Conservation (phyloP, 1,140 invertebrate genomes). For the Ostrea edulis region DNA sequence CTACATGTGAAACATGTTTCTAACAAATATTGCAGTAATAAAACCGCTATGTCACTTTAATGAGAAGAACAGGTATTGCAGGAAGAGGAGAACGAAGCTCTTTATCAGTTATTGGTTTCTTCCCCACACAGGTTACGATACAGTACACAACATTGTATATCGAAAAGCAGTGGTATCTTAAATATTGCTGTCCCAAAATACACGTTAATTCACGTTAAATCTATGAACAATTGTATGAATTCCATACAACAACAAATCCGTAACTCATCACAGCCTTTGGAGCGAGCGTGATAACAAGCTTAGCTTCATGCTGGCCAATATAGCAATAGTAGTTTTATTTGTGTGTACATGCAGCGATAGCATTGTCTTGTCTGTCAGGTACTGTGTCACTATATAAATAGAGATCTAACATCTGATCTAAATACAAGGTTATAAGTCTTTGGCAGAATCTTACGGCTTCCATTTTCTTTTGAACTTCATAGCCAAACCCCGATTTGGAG, state of each 20-base stretch:
- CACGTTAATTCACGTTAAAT: background rate
- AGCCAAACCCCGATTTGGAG: slow-evolving; percentile 65
- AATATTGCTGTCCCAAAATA: background rate
- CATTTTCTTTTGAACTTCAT: slow-evolving; percentile 67
- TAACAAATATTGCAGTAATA: background rate
- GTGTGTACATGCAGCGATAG: background rate
- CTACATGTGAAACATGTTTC: background rate
- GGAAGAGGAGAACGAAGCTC: background rate
- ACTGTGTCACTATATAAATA: background rate
- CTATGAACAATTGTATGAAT: background rate
- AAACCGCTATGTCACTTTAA: background rate
- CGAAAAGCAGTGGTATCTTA: background rate
- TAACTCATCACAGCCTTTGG: background rate
- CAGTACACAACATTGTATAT: background rate
- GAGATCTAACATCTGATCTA: slow-evolving; percentile 13
- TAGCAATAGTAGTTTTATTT: background rate
- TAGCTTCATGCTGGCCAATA: background rate
- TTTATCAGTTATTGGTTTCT: too few relatives aligned
- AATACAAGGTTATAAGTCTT: slow-evolving; percentile 18
- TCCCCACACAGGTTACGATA: background rate
- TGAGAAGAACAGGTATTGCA: background rate
- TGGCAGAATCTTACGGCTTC: slow-evolving; percentile 59
- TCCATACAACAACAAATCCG: background rate
- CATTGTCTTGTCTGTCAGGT: slow-evolving; percentile 20
- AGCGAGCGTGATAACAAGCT: background rate